phyloP scores from a whole-genome alignment of 2,888 invertebrate species.

The Labia minor region DNA sequence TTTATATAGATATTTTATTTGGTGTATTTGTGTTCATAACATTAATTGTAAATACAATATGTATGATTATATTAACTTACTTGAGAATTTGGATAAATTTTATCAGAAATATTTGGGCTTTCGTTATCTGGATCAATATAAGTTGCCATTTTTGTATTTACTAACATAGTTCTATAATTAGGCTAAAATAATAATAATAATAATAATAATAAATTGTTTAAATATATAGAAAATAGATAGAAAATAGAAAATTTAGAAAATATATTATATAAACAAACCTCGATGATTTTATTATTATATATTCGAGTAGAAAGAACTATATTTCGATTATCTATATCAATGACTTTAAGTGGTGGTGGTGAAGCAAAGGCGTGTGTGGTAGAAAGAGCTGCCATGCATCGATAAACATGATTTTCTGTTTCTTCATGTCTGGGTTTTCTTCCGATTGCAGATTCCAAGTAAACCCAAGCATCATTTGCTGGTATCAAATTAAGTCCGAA shows the following conservation, averaged over 20 bases:
- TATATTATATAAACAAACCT: background rate
- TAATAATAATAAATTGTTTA: background rate
- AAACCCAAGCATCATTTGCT: background rate
- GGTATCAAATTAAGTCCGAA: background rate
- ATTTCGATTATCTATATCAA: background rate
- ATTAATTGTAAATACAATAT: too few species aligned
- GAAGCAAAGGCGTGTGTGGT: slow-evolving; percentile 64
- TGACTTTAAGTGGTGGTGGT: background rate
- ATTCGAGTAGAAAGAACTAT: background rate
- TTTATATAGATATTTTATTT: too few species aligned
- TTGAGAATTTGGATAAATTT: background rate
- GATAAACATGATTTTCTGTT: slow-evolving; percentile 62
- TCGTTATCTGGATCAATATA: background rate
- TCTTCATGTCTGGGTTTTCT: slow-evolving; percentile 48
- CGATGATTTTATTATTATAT: background rate
- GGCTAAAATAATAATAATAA: background rate
- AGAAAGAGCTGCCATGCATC: slow-evolving; percentile 63
- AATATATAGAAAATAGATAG: background rate
- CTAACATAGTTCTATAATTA: background rate
- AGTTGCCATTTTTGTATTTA: background rate
- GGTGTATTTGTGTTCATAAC: too few species aligned
- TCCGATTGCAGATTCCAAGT: slow-evolving; percentile 31
- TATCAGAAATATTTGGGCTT: background rate
- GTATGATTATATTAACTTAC: background rate
- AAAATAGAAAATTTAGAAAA: background rate